Base-by-base conservation (phyloP, 1,140 invertebrate genomes). In the Radopholus similis region DNA sequence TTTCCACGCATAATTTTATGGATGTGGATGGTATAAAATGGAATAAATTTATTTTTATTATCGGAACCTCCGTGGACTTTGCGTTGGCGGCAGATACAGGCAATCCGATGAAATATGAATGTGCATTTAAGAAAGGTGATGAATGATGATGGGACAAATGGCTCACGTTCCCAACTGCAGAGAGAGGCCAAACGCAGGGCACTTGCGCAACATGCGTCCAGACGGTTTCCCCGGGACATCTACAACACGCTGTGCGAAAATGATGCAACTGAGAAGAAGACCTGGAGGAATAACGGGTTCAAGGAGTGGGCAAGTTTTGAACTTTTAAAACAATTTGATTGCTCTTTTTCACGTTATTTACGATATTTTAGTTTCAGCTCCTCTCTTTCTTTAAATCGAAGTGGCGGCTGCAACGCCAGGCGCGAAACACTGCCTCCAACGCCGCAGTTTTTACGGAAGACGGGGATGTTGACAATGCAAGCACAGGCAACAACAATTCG, bases 351-450 rank as follows among this genome's bases (percentile, higher is more conserved):
- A n/a, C n/a, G n/a, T n/a, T n/a, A 49, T 59, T 42, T 60, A 32
- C 4, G 4, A 2, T 42, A 35, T 23, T 37, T 15, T 6, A 11
- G 30, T 67, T 74, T 71, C 49, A 78, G 76, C 40, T 78, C 8
- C 51, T n/a, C 57, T 75, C 30, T 66, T 28, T n/a, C n/a, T n/a
- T 78, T n/a, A 74, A 76, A 42, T 21, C 66, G 11, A 42, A 67
- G 23, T 78, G 74, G 73, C 42, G 28, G 40, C n/a, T 47, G 35
- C 69, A 74, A 34, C 51, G 62, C 15, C 51, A 71, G 18, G 49
- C 62, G 47, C 42, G 64, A 21, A 30, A n/a, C 44, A 26, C 70
- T 26, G 37, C 47, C 28, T 38, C 18, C 11, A 38, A 68, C 30
- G 11, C 37, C 21, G 47, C 44, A 63, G 18, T 11, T 63, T 51